phyloP scores from a whole-genome alignment of 2,888 invertebrate genomes.

The Torymus auratus region DNA sequence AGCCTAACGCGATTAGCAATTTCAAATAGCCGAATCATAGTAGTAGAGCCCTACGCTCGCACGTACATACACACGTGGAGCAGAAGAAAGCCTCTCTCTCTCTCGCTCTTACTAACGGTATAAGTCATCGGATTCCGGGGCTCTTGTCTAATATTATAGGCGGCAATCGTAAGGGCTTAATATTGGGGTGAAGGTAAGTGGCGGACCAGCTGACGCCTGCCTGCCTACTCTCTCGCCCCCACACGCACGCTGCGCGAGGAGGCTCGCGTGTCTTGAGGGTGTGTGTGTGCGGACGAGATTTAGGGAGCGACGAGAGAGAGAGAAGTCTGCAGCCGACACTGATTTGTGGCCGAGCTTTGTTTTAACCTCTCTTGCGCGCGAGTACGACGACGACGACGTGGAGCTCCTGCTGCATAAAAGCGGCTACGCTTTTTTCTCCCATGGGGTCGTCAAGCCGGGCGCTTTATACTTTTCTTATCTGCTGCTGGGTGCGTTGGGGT shows the following conservation, averaged over 20 bases:
- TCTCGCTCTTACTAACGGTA: constrained; percentile 38
- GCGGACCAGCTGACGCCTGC: constrained; percentile 79
- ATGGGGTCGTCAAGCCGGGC: not conserved
- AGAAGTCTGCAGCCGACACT: constrained; percentile 76
- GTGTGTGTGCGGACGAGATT: constrained; percentile 75
- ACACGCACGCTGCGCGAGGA: constrained; percentile 73
- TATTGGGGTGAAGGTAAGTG: constrained; percentile 78
- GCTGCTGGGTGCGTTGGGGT: too few relatives aligned
- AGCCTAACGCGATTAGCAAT: constrained; percentile 39
- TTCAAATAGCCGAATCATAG: constrained; percentile 22
- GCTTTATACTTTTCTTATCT: too few relatives aligned
- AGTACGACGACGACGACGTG: constrained; percentile 9
- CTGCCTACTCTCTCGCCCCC: constrained; percentile 72
- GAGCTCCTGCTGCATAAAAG: constrained; percentile 42
- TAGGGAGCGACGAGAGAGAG: constrained; percentile 74
- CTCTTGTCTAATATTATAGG: constrained; percentile 74
- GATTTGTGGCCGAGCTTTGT: constrained; percentile 77
- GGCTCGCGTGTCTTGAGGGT: constrained; percentile 64
- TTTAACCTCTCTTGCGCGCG: constrained; percentile 66
- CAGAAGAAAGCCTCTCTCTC: not conserved
- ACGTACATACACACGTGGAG: not conserved
- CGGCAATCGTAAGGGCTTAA: constrained; percentile 76
- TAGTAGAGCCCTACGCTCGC: not conserved
- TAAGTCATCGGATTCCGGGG: constrained; percentile 74
- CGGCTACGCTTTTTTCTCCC: constrained; percentile 19